Conservation (phyloP, 2,113 vertebrate species). For the Daphoenositta chrysoptera region DNA sequence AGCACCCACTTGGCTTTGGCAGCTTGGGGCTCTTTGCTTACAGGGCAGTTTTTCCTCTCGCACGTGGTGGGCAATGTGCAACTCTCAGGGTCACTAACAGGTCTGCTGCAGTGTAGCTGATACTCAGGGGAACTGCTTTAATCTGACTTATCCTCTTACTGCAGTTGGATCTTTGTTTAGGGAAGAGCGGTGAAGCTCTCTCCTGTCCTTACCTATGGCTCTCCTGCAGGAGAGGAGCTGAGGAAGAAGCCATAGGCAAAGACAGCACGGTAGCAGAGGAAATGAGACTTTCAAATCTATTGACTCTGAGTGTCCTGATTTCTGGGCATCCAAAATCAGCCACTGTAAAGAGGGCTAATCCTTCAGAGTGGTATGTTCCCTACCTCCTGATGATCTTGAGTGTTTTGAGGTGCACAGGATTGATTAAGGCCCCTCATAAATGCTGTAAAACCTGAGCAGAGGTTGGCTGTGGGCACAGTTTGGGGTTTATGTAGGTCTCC, state of each 20-base stretch:
- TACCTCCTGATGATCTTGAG: not conserved
- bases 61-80: fast-evolving
- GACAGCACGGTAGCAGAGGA: not conserved
- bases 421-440: not conserved
- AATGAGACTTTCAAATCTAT: not conserved
- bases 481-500: not conserved
- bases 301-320: not conserved
- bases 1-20: not conserved
- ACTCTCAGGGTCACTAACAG: not conserved
- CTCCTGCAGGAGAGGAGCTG: not conserved
- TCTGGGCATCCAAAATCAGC: not conserved
- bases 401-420: not conserved
- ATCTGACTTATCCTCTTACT: not conserved
- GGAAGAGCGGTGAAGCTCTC: not conserved
- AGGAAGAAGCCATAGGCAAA: not conserved
- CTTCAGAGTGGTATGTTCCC: not conserved
- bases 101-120: not conserved
- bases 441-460: not conserved
- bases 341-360: not conserved
- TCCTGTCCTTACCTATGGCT: not conserved
- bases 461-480: not conserved
- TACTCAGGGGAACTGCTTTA: not conserved
- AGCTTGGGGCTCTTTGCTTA: not conserved
- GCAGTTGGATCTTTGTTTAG: not conserved
- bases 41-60: not conserved